Conservation (phyloP, 2,797 vertebrate species). For the Myotis findleyi region DNA sequence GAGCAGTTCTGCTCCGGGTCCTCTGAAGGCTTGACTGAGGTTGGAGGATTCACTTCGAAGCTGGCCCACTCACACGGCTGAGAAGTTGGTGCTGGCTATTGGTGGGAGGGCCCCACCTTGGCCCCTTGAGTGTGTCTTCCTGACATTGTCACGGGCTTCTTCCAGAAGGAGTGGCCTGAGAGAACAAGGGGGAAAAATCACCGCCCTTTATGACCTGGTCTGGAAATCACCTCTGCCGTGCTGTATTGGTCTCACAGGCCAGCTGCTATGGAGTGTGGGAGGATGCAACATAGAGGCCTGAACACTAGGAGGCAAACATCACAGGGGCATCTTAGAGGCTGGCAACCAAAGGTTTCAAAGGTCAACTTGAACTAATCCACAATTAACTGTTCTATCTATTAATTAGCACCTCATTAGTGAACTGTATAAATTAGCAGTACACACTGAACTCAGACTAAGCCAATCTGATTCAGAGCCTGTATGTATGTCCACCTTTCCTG, state of each 20-base stretch:
- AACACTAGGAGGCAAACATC: not conserved
- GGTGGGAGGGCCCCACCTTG: not conserved
- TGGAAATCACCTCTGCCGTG: not conserved
- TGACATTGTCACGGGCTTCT: not conserved
- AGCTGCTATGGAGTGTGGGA: not conserved
- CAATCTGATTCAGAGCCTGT: not conserved
- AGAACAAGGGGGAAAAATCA: not conserved
- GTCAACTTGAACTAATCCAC: not conserved
- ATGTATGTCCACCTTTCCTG: not conserved
- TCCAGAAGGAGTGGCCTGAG: not conserved
- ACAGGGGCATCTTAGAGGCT: not conserved
- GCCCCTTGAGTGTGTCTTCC: not conserved
- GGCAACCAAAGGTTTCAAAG: not conserved
- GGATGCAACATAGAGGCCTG: too few species aligned
- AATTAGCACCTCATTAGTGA: not conserved
- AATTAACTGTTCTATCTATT: not conserved
- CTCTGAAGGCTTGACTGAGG: not conserved
- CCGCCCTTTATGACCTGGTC: not conserved
- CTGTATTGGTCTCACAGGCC: not conserved
- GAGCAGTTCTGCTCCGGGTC: not conserved
- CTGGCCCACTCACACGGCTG: not conserved
- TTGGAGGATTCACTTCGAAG: not conserved
- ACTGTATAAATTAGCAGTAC: not conserved
- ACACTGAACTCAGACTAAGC: not conserved
- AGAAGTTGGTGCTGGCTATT: not conserved